Base-by-base conservation (phyloP, 2,888 invertebrate species). In the Atherix ibis region DNA sequence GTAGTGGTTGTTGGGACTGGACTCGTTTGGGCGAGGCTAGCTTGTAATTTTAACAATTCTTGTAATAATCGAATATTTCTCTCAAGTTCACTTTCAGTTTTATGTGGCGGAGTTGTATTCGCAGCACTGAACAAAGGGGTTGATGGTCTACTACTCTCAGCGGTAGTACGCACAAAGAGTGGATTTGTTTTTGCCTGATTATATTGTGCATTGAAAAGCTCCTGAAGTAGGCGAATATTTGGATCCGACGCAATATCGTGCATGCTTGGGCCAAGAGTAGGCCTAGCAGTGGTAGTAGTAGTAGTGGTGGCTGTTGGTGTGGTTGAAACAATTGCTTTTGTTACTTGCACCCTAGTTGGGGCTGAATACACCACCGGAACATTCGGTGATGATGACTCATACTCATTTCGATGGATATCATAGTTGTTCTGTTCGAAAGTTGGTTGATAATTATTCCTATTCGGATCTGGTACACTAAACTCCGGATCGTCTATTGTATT, bases 351-450 rank as follows among this genome's bases (percentile, higher is more conserved):
- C 15, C 28, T 16, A 4, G 38, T 27, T 18, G 25, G 10, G 3
- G 31, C 13, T 16, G 31, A 13, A 18, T 55, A 53, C 18, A 32
- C 32, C 37, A 47, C 43, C 38, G 40, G 48, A 27, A 40, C 47
- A 4, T 13, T 31, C 17, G 29, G 24, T 12, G 25, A 27, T 16
- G 34, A 32, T 15, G 35, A 26, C 2, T 10, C 10, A 12, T 3
- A n/a, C 15, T 14, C n/a, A 10, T 14, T 5, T 27, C 15, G 27
- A 15, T 12, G 29, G 18, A 10, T 12, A 18, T 28, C 15, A 26
- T 10, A 32, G 31, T 32, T 12, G 13, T 3, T 19, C 30, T 32
- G n/a, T 26, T 6, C 6, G 10, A 22, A 26, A 9, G 5, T 26
- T 6, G 10, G 5, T 5, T 26, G n/a, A 26, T 9, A 26, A 12